phyloP scores from a whole-genome alignment of 1,140 invertebrate genomes.

The Chironomus striatipennis region DNA sequence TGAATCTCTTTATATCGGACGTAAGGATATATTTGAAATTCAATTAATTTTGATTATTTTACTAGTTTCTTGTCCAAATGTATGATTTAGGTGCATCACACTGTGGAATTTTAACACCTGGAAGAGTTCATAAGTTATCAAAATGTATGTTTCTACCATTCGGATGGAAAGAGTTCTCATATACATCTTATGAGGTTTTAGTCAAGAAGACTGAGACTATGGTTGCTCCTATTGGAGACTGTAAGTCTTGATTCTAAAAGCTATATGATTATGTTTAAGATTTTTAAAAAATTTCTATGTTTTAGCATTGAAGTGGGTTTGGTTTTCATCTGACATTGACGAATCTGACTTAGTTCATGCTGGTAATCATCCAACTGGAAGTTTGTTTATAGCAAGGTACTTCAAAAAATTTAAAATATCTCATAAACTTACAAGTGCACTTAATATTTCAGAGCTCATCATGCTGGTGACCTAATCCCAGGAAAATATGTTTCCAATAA shows the following conservation, averaged over 20 bases:
- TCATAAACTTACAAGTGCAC: background rate
- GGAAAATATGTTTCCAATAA: background rate
- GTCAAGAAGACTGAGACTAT: slow-evolving; percentile 8
- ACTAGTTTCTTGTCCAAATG: too few relatives aligned
- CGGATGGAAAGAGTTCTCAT: slow-evolving; percentile 41
- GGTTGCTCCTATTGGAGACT: background rate
- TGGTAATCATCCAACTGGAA: background rate
- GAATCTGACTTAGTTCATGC: background rate
- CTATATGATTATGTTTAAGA: too few relatives aligned
- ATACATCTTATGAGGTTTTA: background rate
- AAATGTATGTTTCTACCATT: slow-evolving; percentile 51
- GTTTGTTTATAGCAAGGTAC: background rate
- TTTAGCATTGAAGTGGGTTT: background rate
- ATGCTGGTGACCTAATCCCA: background rate
- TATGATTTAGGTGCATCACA: slow-evolving; percentile 34
- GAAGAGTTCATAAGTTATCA: slow-evolving; percentile 55
- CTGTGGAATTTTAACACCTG: slow-evolving; percentile 54
- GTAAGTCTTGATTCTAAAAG: too few relatives aligned
- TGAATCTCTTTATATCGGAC: background rate
- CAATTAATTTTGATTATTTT: too few relatives aligned
- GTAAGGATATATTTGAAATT: background rate
- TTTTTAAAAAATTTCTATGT: too few relatives aligned
- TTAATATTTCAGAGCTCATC: background rate
- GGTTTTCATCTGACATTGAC: background rate
- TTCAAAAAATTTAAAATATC: too few relatives aligned